Evolutionary conservation across 2,113 vertebrate species (phyloP), one percentile per base, ranked within the genome.

Genomic region (Vicugna pacos): DNA sequence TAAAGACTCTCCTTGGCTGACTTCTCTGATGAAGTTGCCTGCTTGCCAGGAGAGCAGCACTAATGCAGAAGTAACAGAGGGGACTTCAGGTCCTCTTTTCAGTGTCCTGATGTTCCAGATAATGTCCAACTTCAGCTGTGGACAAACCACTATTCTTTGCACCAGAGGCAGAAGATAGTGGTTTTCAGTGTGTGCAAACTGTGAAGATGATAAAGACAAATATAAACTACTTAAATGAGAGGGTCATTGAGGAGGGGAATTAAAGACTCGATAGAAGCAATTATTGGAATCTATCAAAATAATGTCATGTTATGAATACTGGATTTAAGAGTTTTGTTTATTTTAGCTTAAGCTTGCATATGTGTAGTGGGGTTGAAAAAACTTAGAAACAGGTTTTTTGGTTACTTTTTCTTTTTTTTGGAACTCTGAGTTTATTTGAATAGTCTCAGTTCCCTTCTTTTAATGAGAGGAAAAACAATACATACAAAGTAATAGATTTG

Each of bases 1-100:
- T 97, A 96, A 93, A 97, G 95, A 83, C 91, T 82, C 90, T 75
- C 81, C 77, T 94, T 95, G 94, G 96, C 97, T 89, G 70, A 56
- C 76, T 95, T 82, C 56, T 94, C 89, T 86, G 72, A 86, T 89
- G 97, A 86, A 83, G 85, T 46, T 97, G 97, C 93, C 94, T 72
- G 73, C 81, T 82, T 96, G 96, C 94, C 97, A 97, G 67, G 76
- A 96, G 48, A 94, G 46, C 30, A 26, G 19, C 38, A 15, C 52
- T 82, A 80, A 73, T 52, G 79, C 52, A 81, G 26, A 93, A 82
- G 81, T 85, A 56, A n/a, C 67, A 38, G 50, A 76, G 38, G n/a
- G 42, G 30, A 65, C 69, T 30, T 64, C 70, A 58, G 60, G 67
- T 88, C 67, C 85, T 84, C 67, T 77, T 46, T 89, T 28, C 6